Evolutionary conservation across 1,140 invertebrate species (phyloP).

Genomic region (Ptiloglossa arizonensis): DNA sequence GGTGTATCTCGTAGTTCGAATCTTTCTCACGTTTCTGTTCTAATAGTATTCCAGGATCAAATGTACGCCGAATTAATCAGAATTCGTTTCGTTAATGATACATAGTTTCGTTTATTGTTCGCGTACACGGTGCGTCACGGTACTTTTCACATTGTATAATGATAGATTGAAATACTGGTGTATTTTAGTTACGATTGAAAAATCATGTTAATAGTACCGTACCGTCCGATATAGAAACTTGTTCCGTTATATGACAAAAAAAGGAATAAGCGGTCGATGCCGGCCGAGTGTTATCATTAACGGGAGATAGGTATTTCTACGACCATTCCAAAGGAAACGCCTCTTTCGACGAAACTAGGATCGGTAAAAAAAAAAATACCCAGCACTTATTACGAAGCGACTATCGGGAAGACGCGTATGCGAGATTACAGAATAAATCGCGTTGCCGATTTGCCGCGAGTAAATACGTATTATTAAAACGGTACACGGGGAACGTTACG

Average conservation of each 20-base stretch:
- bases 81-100: neutral
- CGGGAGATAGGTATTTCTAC: conserved; percentile 9
- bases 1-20: too few relatives aligned
- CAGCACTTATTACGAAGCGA: neutral
- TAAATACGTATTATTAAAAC: neutral
- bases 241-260: conserved; percentile 43
- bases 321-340: neutral
- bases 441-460: neutral
- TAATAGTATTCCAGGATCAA: too few relatives aligned
- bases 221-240: conserved; percentile 16
- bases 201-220: conserved; percentile 33
- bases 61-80: too few relatives aligned
- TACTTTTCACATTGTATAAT: neutral
- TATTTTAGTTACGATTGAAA: conserved; percentile 25
- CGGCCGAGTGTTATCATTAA: conserved; percentile 38
- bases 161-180: neutral
- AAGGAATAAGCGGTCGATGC: conserved; percentile 22
- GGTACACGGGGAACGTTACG: neutral
- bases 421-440: neutral
- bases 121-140: neutral
- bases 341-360: neutral
- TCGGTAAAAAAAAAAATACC: neutral
- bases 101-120: neutral
- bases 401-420: too few relatives aligned
- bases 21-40: too few relatives aligned